Conservation (phyloP, 2,797 vertebrate species). For the Semotilus atromaculatus region DNA sequence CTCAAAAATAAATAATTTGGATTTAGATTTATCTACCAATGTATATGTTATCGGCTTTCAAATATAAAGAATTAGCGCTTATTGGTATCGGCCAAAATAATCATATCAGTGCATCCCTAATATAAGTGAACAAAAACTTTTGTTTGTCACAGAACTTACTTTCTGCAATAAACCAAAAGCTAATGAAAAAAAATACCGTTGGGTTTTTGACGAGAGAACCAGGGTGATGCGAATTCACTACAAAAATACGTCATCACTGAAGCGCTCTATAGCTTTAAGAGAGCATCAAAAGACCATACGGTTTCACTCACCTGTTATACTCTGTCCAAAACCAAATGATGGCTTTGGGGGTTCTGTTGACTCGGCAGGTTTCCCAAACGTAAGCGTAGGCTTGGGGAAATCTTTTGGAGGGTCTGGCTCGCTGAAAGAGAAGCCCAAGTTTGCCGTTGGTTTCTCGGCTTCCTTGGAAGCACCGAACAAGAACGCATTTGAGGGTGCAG, state of each 20-base stretch:
- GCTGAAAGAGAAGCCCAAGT: constrained; percentile 81
- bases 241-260: neutral
- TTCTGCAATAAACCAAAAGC: neutral
- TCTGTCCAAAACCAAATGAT: constrained; percentile 83
- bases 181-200: neutral
- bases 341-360: constrained; percentile 70
- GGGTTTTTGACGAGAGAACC: neutral
- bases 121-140: no score
- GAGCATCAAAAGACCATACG: neutral
- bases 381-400: constrained; percentile 62
- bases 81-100: no score
- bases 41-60: no score
- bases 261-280: neutral
- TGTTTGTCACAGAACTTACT: neutral
- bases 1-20: no score
- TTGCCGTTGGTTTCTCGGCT: constrained; percentile 72
- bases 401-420: constrained; percentile 82
- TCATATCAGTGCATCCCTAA: no score
- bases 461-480: constrained; percentile 83
- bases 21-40: no score
- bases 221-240: neutral
- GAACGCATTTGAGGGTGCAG: constrained; percentile 66
- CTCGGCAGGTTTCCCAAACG: constrained; percentile 77
- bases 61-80: no score
- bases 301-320: constrained; percentile 75